phyloP scores from a whole-genome alignment of 1,140 invertebrate genomes.

The Leptinotarsa lineolata region DNA sequence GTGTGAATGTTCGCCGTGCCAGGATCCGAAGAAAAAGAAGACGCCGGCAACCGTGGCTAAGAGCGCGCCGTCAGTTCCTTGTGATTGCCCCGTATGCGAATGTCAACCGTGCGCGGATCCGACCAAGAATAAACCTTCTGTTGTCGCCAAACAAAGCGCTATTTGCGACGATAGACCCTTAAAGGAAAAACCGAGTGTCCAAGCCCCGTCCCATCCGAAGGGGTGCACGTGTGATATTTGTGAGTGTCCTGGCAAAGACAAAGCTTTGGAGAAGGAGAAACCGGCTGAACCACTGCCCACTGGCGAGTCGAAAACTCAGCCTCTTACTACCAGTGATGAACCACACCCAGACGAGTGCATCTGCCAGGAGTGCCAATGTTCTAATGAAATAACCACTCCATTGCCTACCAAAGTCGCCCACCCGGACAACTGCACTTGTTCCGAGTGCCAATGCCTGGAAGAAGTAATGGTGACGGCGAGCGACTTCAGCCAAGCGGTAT shows the following conservation, averaged over 20 bases:
- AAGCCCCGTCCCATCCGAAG: neutral
- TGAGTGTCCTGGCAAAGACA: slow-evolving; percentile 2
- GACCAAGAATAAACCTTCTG: slow-evolving; percentile 3
- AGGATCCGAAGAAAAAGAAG: slow-evolving; percentile 32
- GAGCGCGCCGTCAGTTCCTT: neutral
- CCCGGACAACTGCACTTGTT: slow-evolving; percentile 34
- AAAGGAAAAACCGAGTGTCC: neutral
- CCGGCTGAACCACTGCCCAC: neutral
- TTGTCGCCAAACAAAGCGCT: neutral
- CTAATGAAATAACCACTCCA: neutral
- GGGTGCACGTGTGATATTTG: slow-evolving; percentile 19
- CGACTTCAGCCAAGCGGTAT: neutral
- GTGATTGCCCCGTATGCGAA: slow-evolving; percentile 20
- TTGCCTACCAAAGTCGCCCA: slow-evolving; percentile 20
- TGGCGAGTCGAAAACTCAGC: neutral
- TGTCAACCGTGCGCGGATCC: slow-evolving; percentile 24
- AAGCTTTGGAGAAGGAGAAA: neutral
- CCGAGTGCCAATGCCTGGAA: slow-evolving; percentile 32
- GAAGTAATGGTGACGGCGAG: slow-evolving; percentile 25
- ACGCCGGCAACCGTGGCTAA: neutral
- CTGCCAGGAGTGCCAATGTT: neutral
- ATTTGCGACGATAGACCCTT: no score
- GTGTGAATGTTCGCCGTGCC: slow-evolving; percentile 36
- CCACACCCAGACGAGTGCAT: neutral
- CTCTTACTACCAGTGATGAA: neutral